Percentiles rank a stretch among this genome's conserved stretches.
Conservation (phyloP, 2,797 vertebrate species). For the Acropternis orthonyx region DNA sequence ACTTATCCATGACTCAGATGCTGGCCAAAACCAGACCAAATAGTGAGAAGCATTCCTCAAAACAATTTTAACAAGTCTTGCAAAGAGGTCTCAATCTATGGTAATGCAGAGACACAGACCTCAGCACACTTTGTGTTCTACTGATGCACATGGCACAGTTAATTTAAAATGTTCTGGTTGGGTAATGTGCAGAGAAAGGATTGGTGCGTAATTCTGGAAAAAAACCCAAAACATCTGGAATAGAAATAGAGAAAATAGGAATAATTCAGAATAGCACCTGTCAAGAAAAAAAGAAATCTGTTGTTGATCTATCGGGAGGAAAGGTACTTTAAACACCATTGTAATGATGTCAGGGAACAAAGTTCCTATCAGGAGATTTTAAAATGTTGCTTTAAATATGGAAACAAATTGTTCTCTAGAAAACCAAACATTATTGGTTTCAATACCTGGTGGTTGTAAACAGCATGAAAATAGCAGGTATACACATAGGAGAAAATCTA, state of each 20-base stretch:
- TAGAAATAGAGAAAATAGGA: neutral
- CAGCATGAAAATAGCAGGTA: neutral
- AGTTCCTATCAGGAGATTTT: neutral
- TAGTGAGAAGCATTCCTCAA: neutral
- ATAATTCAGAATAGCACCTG: neutral
- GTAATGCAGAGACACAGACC: neutral
- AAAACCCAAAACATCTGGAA: neutral
- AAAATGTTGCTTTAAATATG: neutral
- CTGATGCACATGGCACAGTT: neutral
- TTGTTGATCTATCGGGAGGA: neutral
- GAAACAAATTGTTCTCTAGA: neutral
- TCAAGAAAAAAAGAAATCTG: neutral
- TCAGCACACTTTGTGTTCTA: neutral
- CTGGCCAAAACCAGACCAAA: constrained; percentile 51
- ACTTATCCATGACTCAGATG: neutral
- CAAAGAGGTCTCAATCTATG: neutral
- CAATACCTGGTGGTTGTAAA: neutral
- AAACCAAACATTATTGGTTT: neutral
- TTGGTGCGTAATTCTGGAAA: neutral
- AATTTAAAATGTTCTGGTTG: constrained; percentile 6
- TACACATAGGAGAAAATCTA: neutral
- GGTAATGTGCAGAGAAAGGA: neutral
- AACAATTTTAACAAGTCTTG: neutral
- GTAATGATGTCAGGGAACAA: neutral
- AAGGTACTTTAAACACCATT: neutral